A percentile compares a stretch with the other conserved stretches of the same genome.
Conservation (phyloP, 1,140 invertebrate species). For the Sarcophaga bullata region DNA sequence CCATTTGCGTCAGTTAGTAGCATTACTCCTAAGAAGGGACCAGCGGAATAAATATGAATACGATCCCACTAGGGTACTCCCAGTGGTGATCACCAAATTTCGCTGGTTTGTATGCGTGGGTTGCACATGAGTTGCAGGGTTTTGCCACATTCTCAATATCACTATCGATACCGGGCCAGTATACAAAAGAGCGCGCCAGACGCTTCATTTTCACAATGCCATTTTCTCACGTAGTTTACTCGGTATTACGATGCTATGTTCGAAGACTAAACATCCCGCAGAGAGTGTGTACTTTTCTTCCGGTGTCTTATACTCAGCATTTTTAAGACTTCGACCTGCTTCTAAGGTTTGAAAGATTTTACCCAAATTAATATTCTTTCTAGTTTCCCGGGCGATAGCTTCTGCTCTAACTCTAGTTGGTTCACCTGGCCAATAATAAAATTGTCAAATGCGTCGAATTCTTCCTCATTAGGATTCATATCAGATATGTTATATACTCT, state of each 20-base stretch:
- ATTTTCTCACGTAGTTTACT: conserved; percentile 40
- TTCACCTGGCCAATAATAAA: conserved; percentile 36
- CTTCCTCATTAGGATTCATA: neutral
- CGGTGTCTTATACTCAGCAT: conserved; percentile 10
- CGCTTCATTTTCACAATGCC: conserved; percentile 66
- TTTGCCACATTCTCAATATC: conserved; percentile 58
- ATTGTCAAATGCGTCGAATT: conserved; percentile 38
- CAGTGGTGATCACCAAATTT: conserved; percentile 17
- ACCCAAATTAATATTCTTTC: conserved; percentile 9
- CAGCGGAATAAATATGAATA: neutral
- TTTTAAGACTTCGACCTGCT: neutral
- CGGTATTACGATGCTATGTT: conserved; percentile 27
- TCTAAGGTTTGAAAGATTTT: conserved; percentile 34
- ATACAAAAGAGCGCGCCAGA: conserved; percentile 63
- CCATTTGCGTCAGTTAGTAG: conserved; percentile 20
- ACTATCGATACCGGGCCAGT: conserved; percentile 66
- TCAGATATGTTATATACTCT: neutral
- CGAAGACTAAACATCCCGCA: conserved; percentile 22
- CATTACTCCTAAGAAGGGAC: conserved; percentile 11
- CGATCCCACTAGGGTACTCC: conserved; percentile 27
- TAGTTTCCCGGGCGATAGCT: conserved; percentile 21
- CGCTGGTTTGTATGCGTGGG: conserved; percentile 9
- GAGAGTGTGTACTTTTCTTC: conserved; percentile 26
- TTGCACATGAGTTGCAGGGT: neutral
- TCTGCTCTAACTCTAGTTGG: conserved; percentile 21